Evolutionary conservation across 2,797 vertebrate species (phyloP), one percentile per base, ranked within the genome.

Genomic region (Sus cebifrons): DNA sequence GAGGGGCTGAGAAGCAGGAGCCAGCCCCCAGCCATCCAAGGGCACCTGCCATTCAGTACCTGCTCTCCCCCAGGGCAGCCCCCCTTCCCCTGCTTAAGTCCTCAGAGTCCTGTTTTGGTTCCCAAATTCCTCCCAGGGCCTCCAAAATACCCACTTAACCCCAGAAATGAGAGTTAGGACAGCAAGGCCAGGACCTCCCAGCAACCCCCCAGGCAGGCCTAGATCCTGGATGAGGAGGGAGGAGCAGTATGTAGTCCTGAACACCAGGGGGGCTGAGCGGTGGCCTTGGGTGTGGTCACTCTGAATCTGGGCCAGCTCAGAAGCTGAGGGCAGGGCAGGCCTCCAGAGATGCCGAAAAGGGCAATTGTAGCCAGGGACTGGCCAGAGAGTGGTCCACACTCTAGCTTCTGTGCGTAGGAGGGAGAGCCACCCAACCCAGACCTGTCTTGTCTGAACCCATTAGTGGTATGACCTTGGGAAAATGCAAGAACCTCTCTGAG

Each of bases 401-500:
- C 29, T 23, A 3, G 14, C 64, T 75, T 29, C 52, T 65, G 13
- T 56, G n/a, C 32, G 1, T 12, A 27, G 40, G 3, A 36, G 0
- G 5, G 7, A 92, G 32, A 91, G 70, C 56, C 2, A 11, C 5
- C 40, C 40, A 32, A 32, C 62, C 36, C 56, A 23, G 5, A 17
- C 27, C 14, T 15, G 8, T 67, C n/a, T n/a, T 68, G 70, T 62
- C 85, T 71, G 73, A 56, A 13, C 75, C 65, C 21, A 27, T 58
- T 67, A 68, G 54, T 77, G 87, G 60, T 13, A 21, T 60, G 64
- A 73, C 52, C 52, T 58, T 36, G 44, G 36, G 17, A 16, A n/a
- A 75, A 12, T 58, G 70, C 52, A 78, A 78, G 40, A 36, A 25
- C 12, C 13, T 94, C 81, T 94, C 81, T 64, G 84, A 85, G 21